A percentile compares a stretch with the other conserved stretches of the same genome.
Conservation (phyloP, 1,140 invertebrate species). For the Goniozus legneri region DNA sequence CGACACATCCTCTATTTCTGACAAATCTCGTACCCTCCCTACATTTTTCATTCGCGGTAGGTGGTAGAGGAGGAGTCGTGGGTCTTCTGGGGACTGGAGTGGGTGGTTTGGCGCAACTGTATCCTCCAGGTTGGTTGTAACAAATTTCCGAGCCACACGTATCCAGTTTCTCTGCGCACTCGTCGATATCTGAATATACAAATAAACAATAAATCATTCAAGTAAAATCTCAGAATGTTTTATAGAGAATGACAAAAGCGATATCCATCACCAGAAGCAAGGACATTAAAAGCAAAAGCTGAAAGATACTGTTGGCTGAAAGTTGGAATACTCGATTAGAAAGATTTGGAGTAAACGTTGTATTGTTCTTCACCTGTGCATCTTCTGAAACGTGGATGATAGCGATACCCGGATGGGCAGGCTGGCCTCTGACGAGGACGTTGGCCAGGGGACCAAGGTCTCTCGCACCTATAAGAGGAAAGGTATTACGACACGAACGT, state of each 20-base stretch:
- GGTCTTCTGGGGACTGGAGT: conserved; percentile 33
- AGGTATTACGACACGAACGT: not conserved
- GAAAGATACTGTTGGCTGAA: too few species aligned
- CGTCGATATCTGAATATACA: conserved; percentile 55
- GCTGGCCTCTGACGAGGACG: conserved; percentile 33
- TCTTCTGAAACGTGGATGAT: conserved; percentile 63
- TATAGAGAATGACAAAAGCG: too few species aligned
- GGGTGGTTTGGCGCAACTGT: conserved; percentile 53
- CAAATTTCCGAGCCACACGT: conserved; percentile 50
- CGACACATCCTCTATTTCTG: conserved; percentile 54
- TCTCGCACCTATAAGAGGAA: conserved; percentile 18
- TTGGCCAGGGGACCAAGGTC: conserved; percentile 28
- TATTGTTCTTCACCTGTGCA: conserved; percentile 62
- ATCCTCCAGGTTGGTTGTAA: conserved; percentile 59
- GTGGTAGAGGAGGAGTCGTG: conserved; percentile 13
- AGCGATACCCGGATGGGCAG: conserved; percentile 78
- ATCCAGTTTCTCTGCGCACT: conserved; percentile 47
- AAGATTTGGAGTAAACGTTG: not conserved
- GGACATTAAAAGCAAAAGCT: too few species aligned
- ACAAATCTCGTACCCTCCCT: conserved; percentile 27
- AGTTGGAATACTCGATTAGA: too few species aligned
- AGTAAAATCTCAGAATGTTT: too few species aligned
- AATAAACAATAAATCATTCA: not conserved
- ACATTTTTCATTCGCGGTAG: conserved; percentile 17
- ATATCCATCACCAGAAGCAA: too few species aligned